Evolutionary conservation across 2,888 invertebrate genomes (phyloP), one percentile per base, ranked within the genome.

Genomic region (Pterostichus niger): DNA sequence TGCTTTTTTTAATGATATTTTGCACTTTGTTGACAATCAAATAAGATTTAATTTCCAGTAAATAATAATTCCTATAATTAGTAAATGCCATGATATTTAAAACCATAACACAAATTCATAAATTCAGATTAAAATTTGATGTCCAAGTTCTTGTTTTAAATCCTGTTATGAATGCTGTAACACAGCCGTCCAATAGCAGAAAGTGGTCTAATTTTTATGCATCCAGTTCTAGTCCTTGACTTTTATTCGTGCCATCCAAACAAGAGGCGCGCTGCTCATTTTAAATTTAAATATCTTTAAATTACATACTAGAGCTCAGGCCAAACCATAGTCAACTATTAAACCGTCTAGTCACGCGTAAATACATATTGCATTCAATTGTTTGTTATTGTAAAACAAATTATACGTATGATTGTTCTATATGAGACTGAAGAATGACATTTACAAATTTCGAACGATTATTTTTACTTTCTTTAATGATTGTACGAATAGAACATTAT

Each of bases 151-250:
- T 35, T 11, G 64, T 64, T 64, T 64, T 11, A 33, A 64, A 35
- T 64, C 64, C 64, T 33, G 35, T 35, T 64, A n/a, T 64, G 5
- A 64, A 24, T 59, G 6, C 24, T 9, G 9, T 7, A 40, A 9
- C 40, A 35, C 33, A 4, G n/a, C 64, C n/a, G 33, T 31, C 35
- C 11, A 13, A 13, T 59, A 59, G 3, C 40, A 33, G 40, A 71
- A 71, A 17, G 10, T 71, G 68, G 44, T 71, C 68, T 24, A 71
- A 71, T 71, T 71, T 71, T 71, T 71, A 71, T 71, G 68, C 44
- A 71, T 71, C 68, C 68, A 71, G 68, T 71, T 35, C 13, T 31
- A 71, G 44, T 44, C 68, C 68, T 71, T 71, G 68, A 71, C 68
- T 44, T 71, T 64, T 71, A 71, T 15, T 17, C 68, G 68, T 71